A percentile compares a stretch with the other conserved stretches of the same genome.
Evolutionary conservation across 2,888 invertebrate genomes (phyloP).

Genomic region (Holacanthella duospinosa): DNA sequence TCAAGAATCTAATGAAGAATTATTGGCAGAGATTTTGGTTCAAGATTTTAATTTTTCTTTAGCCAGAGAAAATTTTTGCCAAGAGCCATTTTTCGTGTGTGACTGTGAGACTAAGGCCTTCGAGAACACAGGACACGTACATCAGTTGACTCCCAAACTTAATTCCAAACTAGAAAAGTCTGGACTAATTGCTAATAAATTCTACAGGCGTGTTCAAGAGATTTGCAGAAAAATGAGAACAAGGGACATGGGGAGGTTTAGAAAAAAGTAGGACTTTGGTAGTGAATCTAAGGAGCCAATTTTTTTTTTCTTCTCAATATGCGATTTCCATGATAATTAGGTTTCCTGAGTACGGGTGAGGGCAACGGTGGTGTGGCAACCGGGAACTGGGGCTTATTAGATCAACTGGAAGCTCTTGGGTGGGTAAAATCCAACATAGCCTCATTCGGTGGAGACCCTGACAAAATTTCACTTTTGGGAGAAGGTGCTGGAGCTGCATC

Average conservation of each 20-base stretch:
- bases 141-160: too few relatives aligned
- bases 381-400: conserved; percentile 37
- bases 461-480: conserved; percentile 30
- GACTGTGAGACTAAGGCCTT: too few relatives aligned
- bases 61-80: too few relatives aligned
- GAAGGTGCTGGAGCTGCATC: conserved; percentile 37
- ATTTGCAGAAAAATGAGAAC: background rate
- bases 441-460: conserved; percentile 34
- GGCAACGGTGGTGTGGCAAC: conserved; percentile 25
- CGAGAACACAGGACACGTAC: too few relatives aligned
- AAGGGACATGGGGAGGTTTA: background rate
- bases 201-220: background rate
- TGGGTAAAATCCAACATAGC: conserved; percentile 36
- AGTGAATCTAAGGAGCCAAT: conserved; percentile 13
- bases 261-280: background rate
- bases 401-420: conserved; percentile 34
- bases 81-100: too few relatives aligned
- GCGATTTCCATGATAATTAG: conserved; percentile 27
- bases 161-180: too few relatives aligned
- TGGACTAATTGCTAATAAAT: conserved; percentile 6
- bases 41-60: too few relatives aligned
- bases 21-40: too few relatives aligned
- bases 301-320: conserved; percentile 19
- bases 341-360: conserved; percentile 36
- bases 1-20: too few relatives aligned